Conservation (phyloP, 2,113 vertebrate species). For the Mustela lutreola region DNA sequence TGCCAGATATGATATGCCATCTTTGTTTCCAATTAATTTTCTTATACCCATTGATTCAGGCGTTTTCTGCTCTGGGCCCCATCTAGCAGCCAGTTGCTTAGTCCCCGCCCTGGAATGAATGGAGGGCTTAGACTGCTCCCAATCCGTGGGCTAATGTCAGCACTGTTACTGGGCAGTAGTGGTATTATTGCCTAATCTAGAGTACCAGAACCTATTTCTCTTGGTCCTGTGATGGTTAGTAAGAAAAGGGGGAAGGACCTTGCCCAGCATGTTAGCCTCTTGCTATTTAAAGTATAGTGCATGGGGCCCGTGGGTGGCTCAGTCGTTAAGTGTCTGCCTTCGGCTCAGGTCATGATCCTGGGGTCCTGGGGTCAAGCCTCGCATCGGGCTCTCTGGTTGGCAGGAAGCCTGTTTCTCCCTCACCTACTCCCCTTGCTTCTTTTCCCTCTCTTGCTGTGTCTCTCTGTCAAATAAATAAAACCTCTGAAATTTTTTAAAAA, state of each 20-base stretch:
- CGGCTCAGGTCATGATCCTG: too few relatives aligned
- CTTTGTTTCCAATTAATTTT: conserved; percentile 50
- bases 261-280: neutral
- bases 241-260: neutral
- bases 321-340: too few relatives aligned
- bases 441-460: too few relatives aligned
- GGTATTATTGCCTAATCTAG: neutral
- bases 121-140: neutral
- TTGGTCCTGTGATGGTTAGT: neutral
- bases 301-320: too few relatives aligned
- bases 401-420: too few relatives aligned
- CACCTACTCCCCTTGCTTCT: too few relatives aligned
- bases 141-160: neutral
- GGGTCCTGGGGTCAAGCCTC: too few relatives aligned
- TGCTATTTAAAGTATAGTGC: neutral
- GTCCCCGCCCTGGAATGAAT: neutral
- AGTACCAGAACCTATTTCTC: neutral
- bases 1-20: neutral
- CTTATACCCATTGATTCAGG: neutral
- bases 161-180: neutral
- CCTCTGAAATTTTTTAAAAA: too few relatives aligned
- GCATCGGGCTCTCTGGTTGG: too few relatives aligned
- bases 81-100: neutral
- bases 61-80: neutral
- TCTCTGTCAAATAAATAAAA: too few relatives aligned